phyloP scores from a whole-genome alignment of 2,113 vertebrate species.

The Cinclus cinclus region DNA sequence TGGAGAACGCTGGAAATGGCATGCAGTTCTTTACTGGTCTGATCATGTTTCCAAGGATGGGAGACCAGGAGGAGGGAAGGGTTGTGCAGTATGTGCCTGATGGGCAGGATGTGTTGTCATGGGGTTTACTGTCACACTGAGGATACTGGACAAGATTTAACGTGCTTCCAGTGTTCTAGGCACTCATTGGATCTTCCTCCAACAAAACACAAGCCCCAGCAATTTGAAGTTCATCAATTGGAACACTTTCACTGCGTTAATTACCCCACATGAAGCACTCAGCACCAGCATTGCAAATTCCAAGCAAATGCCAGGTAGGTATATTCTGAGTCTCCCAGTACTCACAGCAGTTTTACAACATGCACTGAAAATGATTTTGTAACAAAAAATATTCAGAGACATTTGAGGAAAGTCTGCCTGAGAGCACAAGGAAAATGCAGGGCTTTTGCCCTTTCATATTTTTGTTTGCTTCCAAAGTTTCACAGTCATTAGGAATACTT shows the following conservation, averaged over 20 bases:
- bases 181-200: neutral
- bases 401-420: neutral
- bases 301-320: neutral
- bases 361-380: neutral
- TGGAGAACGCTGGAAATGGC: neutral
- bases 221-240: neutral
- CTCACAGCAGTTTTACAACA: neutral
- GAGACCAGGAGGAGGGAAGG: neutral
- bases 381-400: neutral
- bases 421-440: neutral
- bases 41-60: neutral
- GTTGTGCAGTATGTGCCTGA: neutral
- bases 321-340: neutral
- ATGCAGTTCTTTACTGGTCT: neutral
- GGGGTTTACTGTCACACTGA: neutral
- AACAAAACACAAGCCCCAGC: neutral
- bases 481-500: neutral
- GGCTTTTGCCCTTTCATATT: neutral
- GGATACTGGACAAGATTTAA: neutral
- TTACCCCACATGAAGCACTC: neutral
- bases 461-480: conserved; percentile 13
- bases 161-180: neutral
- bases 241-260: neutral
- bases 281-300: neutral
- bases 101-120: neutral